phyloP scores from a whole-genome alignment of 2,888 invertebrate genomes.

The Didymodactylos carnosus region DNA sequence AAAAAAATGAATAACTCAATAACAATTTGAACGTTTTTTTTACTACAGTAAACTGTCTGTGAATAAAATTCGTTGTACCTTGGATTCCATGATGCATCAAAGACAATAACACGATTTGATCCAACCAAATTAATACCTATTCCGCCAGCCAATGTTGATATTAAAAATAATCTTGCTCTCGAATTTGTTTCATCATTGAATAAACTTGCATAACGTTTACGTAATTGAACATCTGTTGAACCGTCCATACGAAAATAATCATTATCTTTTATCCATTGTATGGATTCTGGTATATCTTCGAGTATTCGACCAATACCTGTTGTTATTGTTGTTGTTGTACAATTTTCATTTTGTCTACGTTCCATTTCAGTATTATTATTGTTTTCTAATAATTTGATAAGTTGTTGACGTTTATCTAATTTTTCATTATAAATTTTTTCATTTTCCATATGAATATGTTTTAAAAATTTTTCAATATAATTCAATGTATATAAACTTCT shows the following conservation, averaged over 20 bases:
- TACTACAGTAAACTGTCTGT: too few relatives aligned
- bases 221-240: constrained; percentile 59
- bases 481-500: constrained; percentile 78
- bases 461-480: constrained; percentile 77
- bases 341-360: too few relatives aligned
- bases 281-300: background rate
- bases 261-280: constrained; percentile 26
- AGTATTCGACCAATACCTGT: too few relatives aligned
- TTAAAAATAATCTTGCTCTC: constrained; percentile 55
- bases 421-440: constrained; percentile 31
- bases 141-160: constrained; percentile 87
- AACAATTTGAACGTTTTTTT: too few relatives aligned
- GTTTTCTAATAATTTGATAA: background rate
- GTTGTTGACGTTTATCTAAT: background rate
- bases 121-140: constrained; percentile 88
- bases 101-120: constrained; percentile 88
- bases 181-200: constrained; percentile 49
- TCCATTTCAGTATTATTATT: too few relatives aligned
- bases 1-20: background rate
- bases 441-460: constrained; percentile 38
- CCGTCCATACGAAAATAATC: constrained; percentile 55
- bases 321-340: too few relatives aligned
- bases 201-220: constrained; percentile 61
- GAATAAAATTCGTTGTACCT: constrained; percentile 35
- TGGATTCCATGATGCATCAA: constrained; percentile 98